Base-by-base conservation (phyloP, 1,140 invertebrate species). In the Manduca sexta region DNA sequence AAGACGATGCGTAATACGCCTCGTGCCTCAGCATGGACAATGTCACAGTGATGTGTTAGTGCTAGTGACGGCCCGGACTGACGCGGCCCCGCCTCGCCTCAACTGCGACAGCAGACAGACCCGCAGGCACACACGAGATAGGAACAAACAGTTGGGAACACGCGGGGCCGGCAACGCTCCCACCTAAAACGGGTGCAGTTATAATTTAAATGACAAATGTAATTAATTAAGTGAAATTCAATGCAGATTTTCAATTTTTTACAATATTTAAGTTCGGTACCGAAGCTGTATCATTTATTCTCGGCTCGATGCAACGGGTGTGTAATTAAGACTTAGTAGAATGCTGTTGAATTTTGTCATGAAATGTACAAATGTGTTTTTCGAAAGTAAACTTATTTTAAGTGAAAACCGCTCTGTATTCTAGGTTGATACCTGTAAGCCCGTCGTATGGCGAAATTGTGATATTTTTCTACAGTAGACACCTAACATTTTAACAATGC, bases 1-100 rank as follows among this genome's bases (percentile, higher is more conserved):
- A 90, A 68, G 89, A 87, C 42, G 89, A 91, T 66, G 88, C 87
- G 86, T 87, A 87, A 87, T 87, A 87, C 71, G 82, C 57, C 67
- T 75, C 61, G 76, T 69, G 73, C 69, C 66, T 76, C 68, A 69
- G 52, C 73, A 83, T 74, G 77, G 82, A 85, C 82, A 83, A 85
- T 83, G 82, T 83, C 81, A 83, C 81, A 84, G 81, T 84, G 81
- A 76, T 71, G 77, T 84, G 74, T 80, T 72, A 79, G 81, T 82
- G 80, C 69, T 70, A 67, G 81, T 84, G 80, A 82, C 78, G 78
- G 60, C 76, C 58, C 63, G 71, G 68, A 69, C 52, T 67, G 57
- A 64, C 63, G 57, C 68, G 78, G 78, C 77, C 78, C 56, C 72
- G 72, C 68, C 43, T 84, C 74, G 78, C 78, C 78, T 60, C 80